Evolutionary conservation across 2,113 vertebrate species (phyloP), one percentile per base, ranked within the genome.

Genomic region (Sturnira hondurensis): DNA sequence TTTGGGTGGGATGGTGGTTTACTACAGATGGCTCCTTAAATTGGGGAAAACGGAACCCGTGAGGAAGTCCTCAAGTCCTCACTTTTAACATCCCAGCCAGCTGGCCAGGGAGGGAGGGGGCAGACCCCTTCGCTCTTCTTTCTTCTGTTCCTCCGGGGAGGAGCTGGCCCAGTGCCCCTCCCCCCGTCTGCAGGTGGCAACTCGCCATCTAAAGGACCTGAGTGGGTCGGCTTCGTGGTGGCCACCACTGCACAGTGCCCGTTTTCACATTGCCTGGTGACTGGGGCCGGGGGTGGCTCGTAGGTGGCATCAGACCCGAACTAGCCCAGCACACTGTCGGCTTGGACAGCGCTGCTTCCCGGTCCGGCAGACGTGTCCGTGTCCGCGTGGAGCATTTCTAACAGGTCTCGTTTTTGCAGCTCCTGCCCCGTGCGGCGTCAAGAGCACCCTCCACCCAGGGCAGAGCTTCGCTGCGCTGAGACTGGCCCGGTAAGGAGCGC

Each of bases 321-420:
- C 26, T 74, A 78, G 54, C 85, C 28, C 54, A 63, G 78, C 52
- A 68, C 86, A 36, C 86, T 71, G 74, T 96, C 86, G 82, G 65
- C 61, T 47, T 85, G 93, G 96, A 67, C 63, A 68, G 38, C 24
- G 96, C 93, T 83, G 84, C 7, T 8, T 88, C 77, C 91, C 80
- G 92, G 50, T 92, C 92, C 96, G 92, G 38, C 74, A 96, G 84
- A 97, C 77, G 90, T 47, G 9, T 7, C 47, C 41, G 65, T 2
- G 80, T 97, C 96, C 94, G 93, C 77, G 63, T 95, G 73, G 28
- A 88, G 84, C 87, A 63, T 98, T 96, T 98, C 97, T 98, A 97
- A 98, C 97, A 97, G 94, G 82, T 97, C 98, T 98, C 98, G 78
- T 98, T 98, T 98, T 98, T 98, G 92, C 98, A 98, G 98, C 97